A percentile compares a stretch with the other conserved stretches of the same genome.
phyloP scores from a whole-genome alignment of 1,140 invertebrate species.

The Pollicipes pollicipes region DNA sequence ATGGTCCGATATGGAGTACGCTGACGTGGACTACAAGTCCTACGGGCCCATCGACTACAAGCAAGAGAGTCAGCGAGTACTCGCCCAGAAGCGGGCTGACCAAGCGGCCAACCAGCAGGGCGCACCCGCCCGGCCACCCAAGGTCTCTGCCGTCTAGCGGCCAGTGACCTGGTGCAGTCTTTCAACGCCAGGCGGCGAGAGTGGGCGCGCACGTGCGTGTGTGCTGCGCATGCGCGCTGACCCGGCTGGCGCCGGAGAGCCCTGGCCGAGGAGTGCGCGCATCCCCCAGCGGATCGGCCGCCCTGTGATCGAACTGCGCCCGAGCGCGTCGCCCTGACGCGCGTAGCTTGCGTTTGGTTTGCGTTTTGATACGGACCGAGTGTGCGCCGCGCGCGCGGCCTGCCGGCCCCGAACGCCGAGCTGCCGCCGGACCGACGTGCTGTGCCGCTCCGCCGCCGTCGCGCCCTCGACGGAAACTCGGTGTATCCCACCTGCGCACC shows the following conservation, averaged over 20 bases:
- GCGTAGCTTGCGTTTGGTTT: neutral
- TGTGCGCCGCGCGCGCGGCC: too few relatives aligned
- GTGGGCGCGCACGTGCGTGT: too few relatives aligned
- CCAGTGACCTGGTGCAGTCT: neutral
- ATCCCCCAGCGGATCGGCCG: too few relatives aligned
- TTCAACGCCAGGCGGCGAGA: neutral
- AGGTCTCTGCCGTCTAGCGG: neutral
- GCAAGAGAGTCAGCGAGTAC: conserved; percentile 28
- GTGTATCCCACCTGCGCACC: too few relatives aligned
- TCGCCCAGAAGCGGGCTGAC: neutral
- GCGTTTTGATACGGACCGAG: neutral
- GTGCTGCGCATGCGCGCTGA: too few relatives aligned
- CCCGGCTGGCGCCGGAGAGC: too few relatives aligned
- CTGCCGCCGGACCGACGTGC: too few relatives aligned
- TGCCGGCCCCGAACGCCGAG: too few relatives aligned
- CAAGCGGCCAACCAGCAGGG: neutral
- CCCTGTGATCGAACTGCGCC: neutral
- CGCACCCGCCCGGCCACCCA: neutral
- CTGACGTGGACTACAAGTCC: conserved; percentile 65
- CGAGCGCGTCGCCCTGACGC: neutral
- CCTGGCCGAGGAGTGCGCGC: too few relatives aligned
- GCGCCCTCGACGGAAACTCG: too few relatives aligned
- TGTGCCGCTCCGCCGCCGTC: too few relatives aligned
- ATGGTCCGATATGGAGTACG: conserved; percentile 60
- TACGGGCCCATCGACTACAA: conserved; percentile 82